Evolutionary conservation across 2,797 vertebrate species (phyloP).

Genomic region (Synanceia verrucosa): DNA sequence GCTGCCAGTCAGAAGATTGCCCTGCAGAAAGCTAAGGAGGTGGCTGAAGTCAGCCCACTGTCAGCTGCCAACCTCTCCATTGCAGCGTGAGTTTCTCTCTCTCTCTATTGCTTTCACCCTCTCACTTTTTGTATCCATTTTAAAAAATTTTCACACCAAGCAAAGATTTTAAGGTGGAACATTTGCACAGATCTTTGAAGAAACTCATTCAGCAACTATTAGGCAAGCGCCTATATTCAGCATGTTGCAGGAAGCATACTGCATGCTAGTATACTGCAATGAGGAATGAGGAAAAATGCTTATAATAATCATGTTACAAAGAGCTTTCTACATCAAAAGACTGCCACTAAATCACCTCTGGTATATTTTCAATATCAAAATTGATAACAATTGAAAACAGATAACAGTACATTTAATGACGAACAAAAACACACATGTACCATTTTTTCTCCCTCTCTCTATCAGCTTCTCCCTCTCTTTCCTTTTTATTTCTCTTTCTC

Average conservation of each 20-base stretch:
- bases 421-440: neutral
- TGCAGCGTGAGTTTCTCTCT: slow-evolving; percentile 87
- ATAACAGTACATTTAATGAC: neutral
- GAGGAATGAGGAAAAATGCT: neutral
- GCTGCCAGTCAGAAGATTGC: slow-evolving; percentile 94
- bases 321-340: neutral
- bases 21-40: slow-evolving; percentile 96
- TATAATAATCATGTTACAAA: neutral
- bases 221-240: neutral
- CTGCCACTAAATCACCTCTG: neutral
- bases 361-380: neutral
- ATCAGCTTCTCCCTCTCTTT: neutral
- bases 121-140: slow-evolving; percentile 6
- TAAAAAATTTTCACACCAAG: neutral
- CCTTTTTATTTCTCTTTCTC: neutral
- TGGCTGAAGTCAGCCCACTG: slow-evolving; percentile 95
- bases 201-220: neutral
- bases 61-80: slow-evolving; percentile 95
- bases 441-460: neutral
- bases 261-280: neutral
- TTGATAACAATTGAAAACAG: too few relatives aligned
- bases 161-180: neutral
- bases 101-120: neutral
- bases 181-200: neutral
- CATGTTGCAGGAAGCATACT: neutral